Evolutionary conservation across 2,888 invertebrate species (phyloP), one percentile per base, ranked within the genome.

Genomic region (Sinotaia quadrata): DNA sequence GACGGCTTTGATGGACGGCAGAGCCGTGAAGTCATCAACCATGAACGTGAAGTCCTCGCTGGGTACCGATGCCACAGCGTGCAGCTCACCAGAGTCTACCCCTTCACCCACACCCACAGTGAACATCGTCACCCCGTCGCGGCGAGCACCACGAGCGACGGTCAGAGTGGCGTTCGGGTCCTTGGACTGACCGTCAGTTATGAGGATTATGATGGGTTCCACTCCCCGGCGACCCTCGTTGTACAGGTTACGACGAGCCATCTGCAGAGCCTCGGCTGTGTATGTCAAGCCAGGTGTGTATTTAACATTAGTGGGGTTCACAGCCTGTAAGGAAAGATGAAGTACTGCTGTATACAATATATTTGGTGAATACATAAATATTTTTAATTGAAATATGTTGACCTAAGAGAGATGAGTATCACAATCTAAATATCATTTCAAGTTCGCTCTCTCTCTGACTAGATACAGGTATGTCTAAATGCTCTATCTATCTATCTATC

Each of bases 201-300:
- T 54, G 8, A 72, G 67, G 29, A 72, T 47, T 21, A 68, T 41
- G 27, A 72, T 52, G 24, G 62, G 69, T 36, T 44, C 27, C 21
- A 59, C 72, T 24, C 52, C 49, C 4, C 31, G 57, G 24, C 72
- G 61, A 1, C 37, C 59, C 37, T 66, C 44, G 24, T 44, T 51
- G 60, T 60, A 69, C 54, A 65, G 54, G 37, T 65, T 36, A 2
- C 31, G 3, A 18, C 63, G n/a, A 18, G 62, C 69, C 2, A 56
- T 41, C 4, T 51, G 27, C 10, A 72, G 58, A n/a, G 75, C 75
- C 24, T 68, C 65, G 44, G 69, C 73, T 0, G 75, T 73, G 65
- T 72, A 69, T 60, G 75, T 75, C 36, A 59, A 34, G 4, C 75
- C 75, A 2, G 68, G 47, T 37, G 44, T 67, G 70, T 73, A 75